Evolutionary conservation across 2,888 invertebrate genomes (phyloP).

Genomic region (Chrysolina haemoptera): DNA sequence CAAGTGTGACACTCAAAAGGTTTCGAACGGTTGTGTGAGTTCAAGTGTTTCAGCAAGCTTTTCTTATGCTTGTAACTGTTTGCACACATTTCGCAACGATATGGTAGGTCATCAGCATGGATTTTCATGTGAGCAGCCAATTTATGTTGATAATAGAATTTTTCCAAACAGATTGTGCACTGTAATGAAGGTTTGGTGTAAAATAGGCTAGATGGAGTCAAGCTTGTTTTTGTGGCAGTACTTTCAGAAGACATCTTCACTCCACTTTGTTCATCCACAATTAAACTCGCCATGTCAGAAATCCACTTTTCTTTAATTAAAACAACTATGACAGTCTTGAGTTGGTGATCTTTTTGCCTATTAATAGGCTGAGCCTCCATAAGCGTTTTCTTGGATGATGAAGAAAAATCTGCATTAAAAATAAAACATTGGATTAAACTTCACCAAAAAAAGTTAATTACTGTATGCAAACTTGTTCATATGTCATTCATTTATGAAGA

Average conservation of each 20-base stretch:
- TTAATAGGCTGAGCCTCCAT: not conserved
- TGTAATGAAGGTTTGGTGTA: slow-evolving; percentile 68
- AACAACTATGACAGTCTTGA: not conserved
- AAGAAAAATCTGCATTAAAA: not conserved
- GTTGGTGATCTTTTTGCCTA: not conserved
- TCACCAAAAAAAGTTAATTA: not conserved
- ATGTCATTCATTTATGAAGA: too few species aligned
- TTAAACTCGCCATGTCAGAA: not conserved
- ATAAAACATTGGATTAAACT: not conserved
- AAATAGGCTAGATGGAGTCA: not conserved
- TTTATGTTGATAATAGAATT: slow-evolving; percentile 11
- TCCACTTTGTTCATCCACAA: not conserved
- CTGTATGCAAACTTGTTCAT: too few species aligned
- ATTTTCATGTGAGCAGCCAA: slow-evolving; percentile 1
- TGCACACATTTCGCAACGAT: not conserved
- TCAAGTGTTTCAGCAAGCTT: slow-evolving; percentile 1
- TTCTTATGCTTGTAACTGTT: not conserved
- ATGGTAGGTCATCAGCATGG: slow-evolving; percentile 21
- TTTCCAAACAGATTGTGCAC: slow-evolving; percentile 74
- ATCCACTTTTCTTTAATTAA: not conserved
- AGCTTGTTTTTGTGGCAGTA: too few species aligned
- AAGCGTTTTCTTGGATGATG: not conserved
- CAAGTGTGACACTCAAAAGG: slow-evolving; percentile 14
- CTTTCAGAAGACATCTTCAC: too few species aligned
- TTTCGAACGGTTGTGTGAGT: not conserved